Evolutionary conservation across 2,888 invertebrate genomes (phyloP).

Genomic region (Bellardia bayeri): DNA sequence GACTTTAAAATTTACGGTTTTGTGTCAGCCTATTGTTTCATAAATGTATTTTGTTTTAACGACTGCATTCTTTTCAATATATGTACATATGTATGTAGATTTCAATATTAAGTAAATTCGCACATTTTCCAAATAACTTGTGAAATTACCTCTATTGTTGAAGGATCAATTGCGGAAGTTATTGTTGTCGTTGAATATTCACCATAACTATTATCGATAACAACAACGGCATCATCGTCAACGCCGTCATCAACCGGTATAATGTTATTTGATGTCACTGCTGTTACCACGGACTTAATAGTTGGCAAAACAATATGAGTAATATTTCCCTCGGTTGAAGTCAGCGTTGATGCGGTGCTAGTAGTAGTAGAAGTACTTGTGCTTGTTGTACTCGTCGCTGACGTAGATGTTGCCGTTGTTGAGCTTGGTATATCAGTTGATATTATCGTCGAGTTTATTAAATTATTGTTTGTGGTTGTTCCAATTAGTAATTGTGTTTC

Average conservation of each 20-base stretch:
- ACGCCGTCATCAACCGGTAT: slow-evolving; percentile 56
- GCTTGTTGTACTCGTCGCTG: slow-evolving; percentile 54
- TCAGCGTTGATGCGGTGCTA: slow-evolving; percentile 7
- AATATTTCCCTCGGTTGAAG: slow-evolving; percentile 71
- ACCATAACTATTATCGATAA: slow-evolving; percentile 42
- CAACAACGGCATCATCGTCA: slow-evolving; percentile 31
- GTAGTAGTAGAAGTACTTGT: slow-evolving; percentile 71
- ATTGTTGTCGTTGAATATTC: slow-evolving; percentile 61
- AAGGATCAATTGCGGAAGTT: slow-evolving; percentile 68
- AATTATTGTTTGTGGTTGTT: slow-evolving; percentile 74
- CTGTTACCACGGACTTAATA: slow-evolving; percentile 42
- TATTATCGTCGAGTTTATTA: slow-evolving; percentile 57
- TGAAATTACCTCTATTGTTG: slow-evolving; percentile 65
- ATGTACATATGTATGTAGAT: neutral
- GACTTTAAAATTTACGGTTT: too few relatives aligned
- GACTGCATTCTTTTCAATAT: slow-evolving; percentile 36
- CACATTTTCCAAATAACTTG: neutral
- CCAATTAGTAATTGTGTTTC: slow-evolving; percentile 75
- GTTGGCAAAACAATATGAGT: slow-evolving; percentile 75
- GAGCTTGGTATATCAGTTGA: slow-evolving; percentile 50
- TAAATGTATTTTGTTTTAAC: neutral
- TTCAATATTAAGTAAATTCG: neutral
- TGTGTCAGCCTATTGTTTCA: too few relatives aligned
- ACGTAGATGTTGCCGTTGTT: slow-evolving; percentile 50
- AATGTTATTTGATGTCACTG: slow-evolving; percentile 67